Evolutionary conservation across 2,888 invertebrate genomes (phyloP).

Genomic region (Blastobasis lacticolella): DNA sequence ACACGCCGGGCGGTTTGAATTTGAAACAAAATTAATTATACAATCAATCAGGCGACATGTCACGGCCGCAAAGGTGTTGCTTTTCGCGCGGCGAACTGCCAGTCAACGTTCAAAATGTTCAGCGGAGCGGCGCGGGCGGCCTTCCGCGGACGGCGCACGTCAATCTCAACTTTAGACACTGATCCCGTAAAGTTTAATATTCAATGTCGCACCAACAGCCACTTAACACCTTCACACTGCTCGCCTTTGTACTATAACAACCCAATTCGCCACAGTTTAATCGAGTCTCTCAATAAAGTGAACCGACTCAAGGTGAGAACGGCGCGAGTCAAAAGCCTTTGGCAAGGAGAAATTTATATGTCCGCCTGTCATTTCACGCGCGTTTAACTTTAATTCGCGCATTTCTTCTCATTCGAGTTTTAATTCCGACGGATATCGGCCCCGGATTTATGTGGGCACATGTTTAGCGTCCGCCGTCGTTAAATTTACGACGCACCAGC

Average conservation of each 20-base stretch:
- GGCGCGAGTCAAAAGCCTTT: slow-evolving; percentile 47
- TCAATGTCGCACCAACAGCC: background rate
- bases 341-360: slow-evolving; percentile 60
- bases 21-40: slow-evolving; percentile 70
- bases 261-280: slow-evolving; percentile 63
- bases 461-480: slow-evolving; percentile 38
- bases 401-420: slow-evolving; percentile 51
- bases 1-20: slow-evolving; percentile 55
- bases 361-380: slow-evolving; percentile 65
- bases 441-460: slow-evolving; percentile 41
- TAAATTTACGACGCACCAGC: slow-evolving; percentile 38
- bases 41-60: slow-evolving; percentile 67
- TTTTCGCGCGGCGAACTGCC: slow-evolving; percentile 68
- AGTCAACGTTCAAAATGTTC: slow-evolving; percentile 64
- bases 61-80: slow-evolving; percentile 66
- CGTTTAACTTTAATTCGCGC: slow-evolving; percentile 61
- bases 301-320: slow-evolving; percentile 55
- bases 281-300: slow-evolving; percentile 55
- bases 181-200: slow-evolving; percentile 21
- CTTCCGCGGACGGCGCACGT: slow-evolving; percentile 9
- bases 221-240: slow-evolving; percentile 9
- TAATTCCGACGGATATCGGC: slow-evolving; percentile 45
- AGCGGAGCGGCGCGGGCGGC: slow-evolving; percentile 37
- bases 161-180: slow-evolving; percentile 28
- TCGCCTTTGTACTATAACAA: slow-evolving; percentile 49